Evolutionary conservation across 2,797 vertebrate species (phyloP).

Genomic region (Xenentodon cancila): DNA sequence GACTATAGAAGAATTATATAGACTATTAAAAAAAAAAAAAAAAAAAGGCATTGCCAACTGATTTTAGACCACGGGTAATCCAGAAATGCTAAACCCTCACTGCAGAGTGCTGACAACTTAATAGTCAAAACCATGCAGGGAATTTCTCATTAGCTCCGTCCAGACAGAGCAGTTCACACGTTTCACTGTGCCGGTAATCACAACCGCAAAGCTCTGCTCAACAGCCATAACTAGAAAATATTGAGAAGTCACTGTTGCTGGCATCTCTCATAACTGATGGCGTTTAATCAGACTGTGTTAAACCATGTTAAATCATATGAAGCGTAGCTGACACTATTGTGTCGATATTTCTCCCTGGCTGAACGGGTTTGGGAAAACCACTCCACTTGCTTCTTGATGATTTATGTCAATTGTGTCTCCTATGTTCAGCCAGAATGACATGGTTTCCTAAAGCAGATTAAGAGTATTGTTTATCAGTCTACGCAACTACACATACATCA

Average conservation of each 20-base stretch:
- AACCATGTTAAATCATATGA: neutral
- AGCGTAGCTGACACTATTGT: neutral
- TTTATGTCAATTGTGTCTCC: neutral
- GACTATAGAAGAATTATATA: too few species aligned
- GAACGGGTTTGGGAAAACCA: neutral
- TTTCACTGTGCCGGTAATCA: constrained; percentile 5
- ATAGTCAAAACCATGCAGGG: neutral
- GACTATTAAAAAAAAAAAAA: neutral
- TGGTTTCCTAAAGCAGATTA: neutral
- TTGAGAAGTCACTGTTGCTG: constrained; percentile 6
- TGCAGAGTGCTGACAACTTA: constrained; percentile 6
- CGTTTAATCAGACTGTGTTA: neutral
- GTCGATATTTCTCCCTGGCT: constrained; percentile 1
- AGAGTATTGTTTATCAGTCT: too few species aligned
- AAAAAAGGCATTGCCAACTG: neutral
- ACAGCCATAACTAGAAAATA: constrained; percentile 11
- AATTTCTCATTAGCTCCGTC: constrained; percentile 22
- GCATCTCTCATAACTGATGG: neutral
- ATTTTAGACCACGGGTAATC: neutral
- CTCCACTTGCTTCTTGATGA: neutral
- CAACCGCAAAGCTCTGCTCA: neutral
- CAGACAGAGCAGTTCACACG: constrained; percentile 3
- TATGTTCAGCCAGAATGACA: neutral
- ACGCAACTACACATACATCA: too few species aligned
- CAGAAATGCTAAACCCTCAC: neutral